These are phyloP conservation scores for Tetramorium simillimum DNA, from an alignment of 1,140 invertebrate species.

Conservation along the genomic window DNA sequence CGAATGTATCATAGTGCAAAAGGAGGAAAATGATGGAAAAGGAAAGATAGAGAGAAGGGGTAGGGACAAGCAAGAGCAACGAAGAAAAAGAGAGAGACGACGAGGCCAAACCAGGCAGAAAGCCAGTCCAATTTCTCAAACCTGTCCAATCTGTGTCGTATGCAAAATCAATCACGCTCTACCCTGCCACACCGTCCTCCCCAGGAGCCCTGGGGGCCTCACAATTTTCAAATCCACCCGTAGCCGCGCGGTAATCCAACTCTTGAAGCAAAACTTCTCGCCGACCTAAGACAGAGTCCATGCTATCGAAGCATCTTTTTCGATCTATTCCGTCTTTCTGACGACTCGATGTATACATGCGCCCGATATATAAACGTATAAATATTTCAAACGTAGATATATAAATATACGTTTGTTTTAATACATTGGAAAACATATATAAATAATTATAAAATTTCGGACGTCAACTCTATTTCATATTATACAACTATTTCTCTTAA, in stretches of 20 bases:
- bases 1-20: conserved; percentile 61
- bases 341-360: background rate
- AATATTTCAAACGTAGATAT: background rate
- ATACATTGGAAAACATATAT: too few relatives aligned
- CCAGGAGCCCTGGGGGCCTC: conserved; percentile 66
- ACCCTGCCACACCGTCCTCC: conserved; percentile 48
- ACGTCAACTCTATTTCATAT: background rate
- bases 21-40: conserved; percentile 20
- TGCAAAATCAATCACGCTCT: conserved; percentile 86
- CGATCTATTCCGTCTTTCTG: conserved; percentile 53
- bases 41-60: conserved; percentile 53
- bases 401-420: background rate
- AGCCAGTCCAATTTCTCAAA: conserved; percentile 86
- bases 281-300: conserved; percentile 59
- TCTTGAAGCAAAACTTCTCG: conserved; percentile 71
- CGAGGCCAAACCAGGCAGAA: conserved; percentile 76
- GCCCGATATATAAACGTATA: background rate
- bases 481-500: background rate
- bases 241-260: conserved; percentile 78
- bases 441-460: background rate
- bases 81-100: conserved; percentile 48
- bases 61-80: conserved; percentile 48
- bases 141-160: conserved; percentile 86
- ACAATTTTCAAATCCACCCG: conserved; percentile 80
- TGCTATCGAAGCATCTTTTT: conserved; percentile 62